Evolutionary conservation across 1,140 invertebrate species (phyloP), one percentile per base, ranked within the genome.

Genomic region (Octopus sinensis): DNA sequence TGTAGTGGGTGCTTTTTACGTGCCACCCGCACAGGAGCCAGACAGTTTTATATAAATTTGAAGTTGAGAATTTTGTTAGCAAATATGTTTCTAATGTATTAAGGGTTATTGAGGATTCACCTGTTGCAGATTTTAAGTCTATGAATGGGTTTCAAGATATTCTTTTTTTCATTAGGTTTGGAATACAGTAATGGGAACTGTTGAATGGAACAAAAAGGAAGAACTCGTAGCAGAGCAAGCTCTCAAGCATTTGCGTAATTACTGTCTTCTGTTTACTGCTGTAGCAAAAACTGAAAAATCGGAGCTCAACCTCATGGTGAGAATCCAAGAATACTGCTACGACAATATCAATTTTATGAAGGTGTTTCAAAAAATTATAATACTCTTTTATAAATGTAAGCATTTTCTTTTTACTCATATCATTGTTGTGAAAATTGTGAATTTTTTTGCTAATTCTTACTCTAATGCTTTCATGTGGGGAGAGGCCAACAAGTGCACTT

Each of bases 311-410:
- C 93, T 98, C 78, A 93, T 98, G 86, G 92, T 96, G 78, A 96
- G 96, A 90, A 94, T 98, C 85, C 97, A 98, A 91, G 97, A 98
- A 89, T 99, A 95, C 92, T 99, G 97, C 92, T 98, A 98, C 91
- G 96, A 97, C 88, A 98, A 99, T 92, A 98, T 98, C 96, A 97
- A 96, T 91, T 98, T 99, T 91, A 97, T 98, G 95, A 97, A 97
- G 91, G 96, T 96, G 90, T 99, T 98, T 93, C 96, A 97, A 88
- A 98, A 98, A 92, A 97, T 99, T 87, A 94, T 98, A 87, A 93
- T 98, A 90, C 94, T 98, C 86, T 95, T 98, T 92, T 99, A 99
- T 92, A 97, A 97, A 93, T 96, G 95, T 94, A 92, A 92, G 92
- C 90, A 23, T 73, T 17, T 73, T 73, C 1, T 17, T 73, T 73